Percentiles rank a stretch among this genome's conserved stretches.
Conservation (phyloP, 2,888 invertebrate species). For the Thera obeliscata region DNA sequence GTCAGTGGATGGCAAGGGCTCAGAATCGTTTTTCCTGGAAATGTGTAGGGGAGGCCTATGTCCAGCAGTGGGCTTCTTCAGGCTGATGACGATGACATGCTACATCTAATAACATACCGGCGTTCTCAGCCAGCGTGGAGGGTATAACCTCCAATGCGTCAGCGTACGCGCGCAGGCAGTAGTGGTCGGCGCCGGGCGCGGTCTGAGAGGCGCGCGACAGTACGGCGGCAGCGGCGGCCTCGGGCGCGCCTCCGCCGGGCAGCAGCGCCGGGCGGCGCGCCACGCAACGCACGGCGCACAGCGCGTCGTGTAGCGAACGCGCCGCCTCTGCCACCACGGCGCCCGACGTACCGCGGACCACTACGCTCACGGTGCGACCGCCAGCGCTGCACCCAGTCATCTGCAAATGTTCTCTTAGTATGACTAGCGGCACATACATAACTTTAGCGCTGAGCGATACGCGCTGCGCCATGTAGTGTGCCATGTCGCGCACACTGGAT, state of each 20-base stretch:
- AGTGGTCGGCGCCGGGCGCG: constrained; percentile 96
- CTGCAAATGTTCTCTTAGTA: constrained; percentile 59
- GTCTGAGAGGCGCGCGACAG: constrained; percentile 92
- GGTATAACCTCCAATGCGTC: constrained; percentile 94
- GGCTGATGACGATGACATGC: too few relatives aligned
- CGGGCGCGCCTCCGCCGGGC: constrained; percentile 98
- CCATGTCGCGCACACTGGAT: too few relatives aligned
- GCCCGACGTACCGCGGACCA: constrained; percentile 94
- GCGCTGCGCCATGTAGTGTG: too few relatives aligned
- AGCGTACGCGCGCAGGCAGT: constrained; percentile 97
- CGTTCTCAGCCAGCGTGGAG: constrained; percentile 80
- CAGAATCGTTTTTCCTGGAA: too few relatives aligned
- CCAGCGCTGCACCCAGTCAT: constrained; percentile 94
- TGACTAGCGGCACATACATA: too few relatives aligned
- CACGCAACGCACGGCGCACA: constrained; percentile 96
- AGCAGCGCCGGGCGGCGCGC: constrained; percentile 96
- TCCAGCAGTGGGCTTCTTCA: too few relatives aligned
- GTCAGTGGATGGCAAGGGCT: too few relatives aligned
- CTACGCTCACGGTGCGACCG: constrained; percentile 95
- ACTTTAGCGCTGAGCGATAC: too few relatives aligned
- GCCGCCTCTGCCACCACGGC: constrained; percentile 96
- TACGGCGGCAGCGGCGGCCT: constrained; percentile 95
- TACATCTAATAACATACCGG: constrained; percentile 54
- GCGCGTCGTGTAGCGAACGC: constrained; percentile 95
- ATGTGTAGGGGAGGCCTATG: too few relatives aligned